Percentiles rank a stretch among this genome's conserved stretches.
Conservation (phyloP, 35 echinoderm and acorn worm genomes). For the Lytechinus pictus region DNA sequence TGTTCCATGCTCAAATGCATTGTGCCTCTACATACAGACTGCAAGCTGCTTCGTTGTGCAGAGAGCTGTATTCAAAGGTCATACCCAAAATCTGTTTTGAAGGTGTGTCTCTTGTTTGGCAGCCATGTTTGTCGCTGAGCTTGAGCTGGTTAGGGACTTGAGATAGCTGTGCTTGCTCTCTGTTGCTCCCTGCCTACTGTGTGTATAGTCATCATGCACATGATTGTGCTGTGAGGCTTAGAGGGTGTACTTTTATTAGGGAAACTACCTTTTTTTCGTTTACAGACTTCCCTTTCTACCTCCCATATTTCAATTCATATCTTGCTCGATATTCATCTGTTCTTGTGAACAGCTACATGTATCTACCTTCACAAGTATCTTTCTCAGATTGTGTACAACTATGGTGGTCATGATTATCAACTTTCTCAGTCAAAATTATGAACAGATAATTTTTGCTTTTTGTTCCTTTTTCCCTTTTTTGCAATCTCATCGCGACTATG, state of each 20-base stretch:
- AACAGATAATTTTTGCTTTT: too few relatives aligned
- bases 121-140: not conserved
- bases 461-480: too few relatives aligned
- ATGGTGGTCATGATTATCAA: too few relatives aligned
- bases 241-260: not conserved
- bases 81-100: not conserved
- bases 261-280: not conserved
- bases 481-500: too few relatives aligned
- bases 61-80: not conserved
- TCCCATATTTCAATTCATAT: not conserved
- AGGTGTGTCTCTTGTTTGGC: not conserved
- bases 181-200: not conserved
- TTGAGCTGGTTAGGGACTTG: too few relatives aligned
- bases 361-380: too few relatives aligned
- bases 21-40: not conserved
- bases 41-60: not conserved
- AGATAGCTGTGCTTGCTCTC: not conserved
- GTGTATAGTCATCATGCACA: not conserved
- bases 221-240: not conserved
- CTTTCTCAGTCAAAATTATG: too few relatives aligned
- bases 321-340: too few relatives aligned
- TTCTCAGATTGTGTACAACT: too few relatives aligned
- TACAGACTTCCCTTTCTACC: not conserved
- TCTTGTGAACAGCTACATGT: too few relatives aligned
- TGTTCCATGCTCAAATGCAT: not conserved